Evolutionary conservation across 2,113 vertebrate genomes (phyloP), one percentile per base, ranked within the genome.

Genomic region (Xiphophorus couchianus): DNA sequence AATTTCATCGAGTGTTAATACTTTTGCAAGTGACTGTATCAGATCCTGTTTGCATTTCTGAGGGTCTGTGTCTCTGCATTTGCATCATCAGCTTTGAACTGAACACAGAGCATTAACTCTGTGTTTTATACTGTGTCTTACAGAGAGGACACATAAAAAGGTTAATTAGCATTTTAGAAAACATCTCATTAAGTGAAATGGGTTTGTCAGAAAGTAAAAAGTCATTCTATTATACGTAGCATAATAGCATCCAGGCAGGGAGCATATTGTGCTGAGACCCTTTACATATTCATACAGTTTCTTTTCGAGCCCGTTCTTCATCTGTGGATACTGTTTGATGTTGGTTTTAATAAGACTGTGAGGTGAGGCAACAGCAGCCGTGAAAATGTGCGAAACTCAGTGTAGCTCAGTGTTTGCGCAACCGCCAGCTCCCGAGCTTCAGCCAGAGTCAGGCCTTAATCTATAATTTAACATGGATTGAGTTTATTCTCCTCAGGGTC

Each of bases 401-500:
- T 54, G 65, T 77, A 77, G 81, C 77, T 86, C 64, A 5, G 83
- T 66, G 68, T 29, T 0, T 77, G 80, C 62, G 84, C 77, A 66
- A 74, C 88, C 82, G 14, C 44, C 44, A 48, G 86, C 86, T 83
- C 78, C 81, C 70, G 39, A 89, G 61, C 85, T 77, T 87, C 54
- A 80, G 86, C 68, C 82, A 77, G 81, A 83, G 80, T 73, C 19
- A 58, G 74, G 80, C 85, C 92, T 87, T 94, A 93, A 94, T 94
- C 90, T 93, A 94, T 94, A 94, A 94, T 94, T 94, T 90, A 94
- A 83, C 86, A 86, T 67, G 86, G 89, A 92, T 84, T 89, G 89
- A 81, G 82, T 89, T 84, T 80, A 84, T 89, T 87, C 85, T 92
- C 88, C 86, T 88, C 84, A 74, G 88, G 86, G 88, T 86, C 82